phyloP scores from a whole-genome alignment of 2,797 vertebrate genomes.

The Thaleichthys pacificus region DNA sequence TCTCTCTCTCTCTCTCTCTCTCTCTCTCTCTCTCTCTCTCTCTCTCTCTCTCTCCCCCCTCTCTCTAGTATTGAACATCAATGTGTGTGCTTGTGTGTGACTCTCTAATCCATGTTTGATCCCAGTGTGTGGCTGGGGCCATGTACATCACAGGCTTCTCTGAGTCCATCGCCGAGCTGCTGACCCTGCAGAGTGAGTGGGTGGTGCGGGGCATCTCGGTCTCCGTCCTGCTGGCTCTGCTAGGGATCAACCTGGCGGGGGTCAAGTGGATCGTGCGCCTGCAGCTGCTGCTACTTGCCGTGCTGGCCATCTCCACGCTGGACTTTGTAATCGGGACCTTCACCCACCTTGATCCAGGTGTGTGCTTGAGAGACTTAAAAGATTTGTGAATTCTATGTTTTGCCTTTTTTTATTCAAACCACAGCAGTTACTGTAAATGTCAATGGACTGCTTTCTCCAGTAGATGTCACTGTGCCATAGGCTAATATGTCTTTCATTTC shows the following conservation, averaged over 20 bases:
- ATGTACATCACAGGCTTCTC: constrained; percentile 98
- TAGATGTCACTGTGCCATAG: constrained; percentile 60
- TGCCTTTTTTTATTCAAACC: neutral
- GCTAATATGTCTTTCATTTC: neutral
- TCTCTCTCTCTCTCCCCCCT: too few species aligned
- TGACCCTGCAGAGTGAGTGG: constrained; percentile 86
- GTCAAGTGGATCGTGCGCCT: constrained; percentile 97
- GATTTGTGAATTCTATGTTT: neutral
- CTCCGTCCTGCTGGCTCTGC: constrained; percentile 83
- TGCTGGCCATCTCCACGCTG: constrained; percentile 90
- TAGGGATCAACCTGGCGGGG: constrained; percentile 94
- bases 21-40: neutral
- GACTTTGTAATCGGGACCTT: constrained; percentile 96
- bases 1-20: too few species aligned
- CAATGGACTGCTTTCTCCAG: constrained; percentile 47
- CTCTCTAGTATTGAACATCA: neutral
- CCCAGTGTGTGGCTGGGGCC: constrained; percentile 93
- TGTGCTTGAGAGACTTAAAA: constrained; percentile 9
- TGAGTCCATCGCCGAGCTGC: constrained; percentile 87
- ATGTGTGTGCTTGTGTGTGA: neutral
- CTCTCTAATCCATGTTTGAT: too few species aligned
- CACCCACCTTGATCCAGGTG: constrained; percentile 93
- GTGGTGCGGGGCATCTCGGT: constrained; percentile 85
- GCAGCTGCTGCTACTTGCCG: constrained; percentile 88
- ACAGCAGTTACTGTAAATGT: neutral